Conservation (phyloP, 2,797 vertebrate genomes). For the Pseudochaenichthys georgianus region DNA sequence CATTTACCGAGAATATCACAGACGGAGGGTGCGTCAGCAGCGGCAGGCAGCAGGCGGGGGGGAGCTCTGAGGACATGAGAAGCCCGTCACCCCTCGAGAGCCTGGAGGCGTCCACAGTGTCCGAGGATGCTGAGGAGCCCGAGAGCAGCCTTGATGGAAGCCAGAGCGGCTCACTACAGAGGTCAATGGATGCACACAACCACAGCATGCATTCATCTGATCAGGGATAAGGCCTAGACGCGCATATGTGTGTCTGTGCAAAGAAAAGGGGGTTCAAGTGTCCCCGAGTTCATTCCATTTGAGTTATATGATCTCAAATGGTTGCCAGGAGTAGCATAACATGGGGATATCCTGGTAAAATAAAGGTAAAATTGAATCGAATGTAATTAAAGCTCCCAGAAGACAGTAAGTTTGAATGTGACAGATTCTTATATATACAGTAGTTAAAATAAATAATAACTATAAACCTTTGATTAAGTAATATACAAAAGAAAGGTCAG, state of each 20-base stretch:
- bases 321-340: no score
- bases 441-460: background rate
- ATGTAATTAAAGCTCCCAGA: background rate
- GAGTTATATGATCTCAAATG: background rate
- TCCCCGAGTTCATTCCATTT: background rate
- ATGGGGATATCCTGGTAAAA: no score
- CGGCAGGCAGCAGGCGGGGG: slow-evolving; percentile 28
- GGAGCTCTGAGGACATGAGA: slow-evolving; percentile 70
- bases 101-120: slow-evolving; percentile 73
- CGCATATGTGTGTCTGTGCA: background rate
- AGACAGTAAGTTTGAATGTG: background rate
- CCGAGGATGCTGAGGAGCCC: slow-evolving; percentile 83
- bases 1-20: slow-evolving; percentile 53
- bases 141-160: slow-evolving; percentile 83
- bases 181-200: slow-evolving; percentile 63
- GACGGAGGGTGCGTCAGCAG: slow-evolving; percentile 59
- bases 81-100: slow-evolving; percentile 70
- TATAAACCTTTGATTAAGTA: background rate
- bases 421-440: background rate
- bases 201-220: background rate
- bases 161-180: slow-evolving; percentile 71
- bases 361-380: no score
- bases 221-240: background rate
- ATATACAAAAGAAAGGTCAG: background rate
- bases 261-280: background rate